A percentile compares a stretch with the other conserved stretches of the same genome.
phyloP scores from a whole-genome alignment of 2,113 vertebrate species.

The Mola mola region DNA sequence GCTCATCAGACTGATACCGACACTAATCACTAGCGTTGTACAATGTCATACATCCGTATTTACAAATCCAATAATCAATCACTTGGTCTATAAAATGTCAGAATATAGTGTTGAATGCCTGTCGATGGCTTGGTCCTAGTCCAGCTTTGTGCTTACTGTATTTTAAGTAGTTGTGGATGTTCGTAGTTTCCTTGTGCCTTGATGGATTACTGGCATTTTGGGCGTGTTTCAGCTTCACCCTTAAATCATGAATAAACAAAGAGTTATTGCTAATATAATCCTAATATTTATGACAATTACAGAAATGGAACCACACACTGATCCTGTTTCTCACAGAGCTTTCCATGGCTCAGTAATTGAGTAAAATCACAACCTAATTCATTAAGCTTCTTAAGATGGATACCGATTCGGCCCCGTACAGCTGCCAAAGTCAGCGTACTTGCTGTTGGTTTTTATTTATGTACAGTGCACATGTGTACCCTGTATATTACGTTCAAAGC shows the following conservation, averaged over 20 bases:
- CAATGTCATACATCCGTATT: too few relatives aligned
- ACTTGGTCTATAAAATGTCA: not conserved
- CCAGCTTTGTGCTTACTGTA: not conserved
- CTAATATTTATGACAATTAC: constrained; percentile 14
- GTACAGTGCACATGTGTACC: constrained; percentile 66
- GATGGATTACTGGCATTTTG: not conserved
- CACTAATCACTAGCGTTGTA: too few relatives aligned
- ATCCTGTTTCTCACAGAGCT: constrained; percentile 62
- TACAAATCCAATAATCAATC: not conserved
- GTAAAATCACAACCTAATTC: constrained; percentile 67
- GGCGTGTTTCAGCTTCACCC: not conserved
- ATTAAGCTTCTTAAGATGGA: constrained; percentile 62
- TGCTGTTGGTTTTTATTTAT: constrained; percentile 57
- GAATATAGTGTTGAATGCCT: too few relatives aligned
- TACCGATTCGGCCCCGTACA: constrained; percentile 14
- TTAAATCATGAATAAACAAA: too few relatives aligned
- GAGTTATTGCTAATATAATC: constrained; percentile 1
- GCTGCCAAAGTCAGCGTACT: constrained; percentile 39
- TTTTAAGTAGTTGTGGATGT: not conserved
- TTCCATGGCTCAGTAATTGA: constrained; percentile 43
- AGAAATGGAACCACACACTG: constrained; percentile 41
- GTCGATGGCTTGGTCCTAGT: not conserved
- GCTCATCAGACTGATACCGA: too few relatives aligned
- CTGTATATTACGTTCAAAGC: constrained; percentile 49
- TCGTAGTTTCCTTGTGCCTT: not conserved